Evolutionary conservation across 1,140 invertebrate species (phyloP), one percentile per base, ranked within the genome.

Genomic region (Drosophila obscura): DNA sequence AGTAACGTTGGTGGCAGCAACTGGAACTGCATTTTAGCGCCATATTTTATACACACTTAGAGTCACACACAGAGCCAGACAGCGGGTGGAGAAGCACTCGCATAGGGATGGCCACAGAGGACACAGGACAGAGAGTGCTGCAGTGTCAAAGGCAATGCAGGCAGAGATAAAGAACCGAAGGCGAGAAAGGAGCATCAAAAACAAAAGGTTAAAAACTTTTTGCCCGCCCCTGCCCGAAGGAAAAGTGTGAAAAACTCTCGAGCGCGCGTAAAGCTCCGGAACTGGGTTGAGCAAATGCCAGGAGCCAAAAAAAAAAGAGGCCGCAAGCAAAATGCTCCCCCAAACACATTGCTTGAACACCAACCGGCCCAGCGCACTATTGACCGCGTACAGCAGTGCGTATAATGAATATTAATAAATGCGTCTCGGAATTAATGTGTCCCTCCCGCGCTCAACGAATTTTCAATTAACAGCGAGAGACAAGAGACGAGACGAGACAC

Each of bases 21-120:
- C 26, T 74, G 69, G 51, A 71, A 88, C 74, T 87, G 82, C 83
- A 87, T 88, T 87, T 87, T 83, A 82, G 83, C 79, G 82, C 83
- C 75, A 87, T 87, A 87, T 87, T 87, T 87, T 87, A 87, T 87
- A 81, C 83, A 87, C 83, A 87, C 82, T 87, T 87, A 87, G 77
- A 88, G 83, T 87, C 82, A 87, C 71, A 87, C 66, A 82, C 82
- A 78, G 72, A 63, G 35, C 59, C 31, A 55, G 43, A 55, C 48
- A 50, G 45, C 45, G 31, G 45, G 22, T 57, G 26, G 39, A 13
- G 22, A 3, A 24, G 22, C 22, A 24, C 22, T 24, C 22, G 22
- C 22, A 24, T 24, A 4, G 22, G 22, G 22, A 24, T 24, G 22
- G 22, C 22, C 22, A 4, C 22, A 24, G 0, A 39, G 35, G 11